A percentile compares a stretch with the other conserved stretches of the same genome.
Evolutionary conservation across 2,797 vertebrate genomes (phyloP).

Genomic region (Notolepis coatsorum): DNA sequence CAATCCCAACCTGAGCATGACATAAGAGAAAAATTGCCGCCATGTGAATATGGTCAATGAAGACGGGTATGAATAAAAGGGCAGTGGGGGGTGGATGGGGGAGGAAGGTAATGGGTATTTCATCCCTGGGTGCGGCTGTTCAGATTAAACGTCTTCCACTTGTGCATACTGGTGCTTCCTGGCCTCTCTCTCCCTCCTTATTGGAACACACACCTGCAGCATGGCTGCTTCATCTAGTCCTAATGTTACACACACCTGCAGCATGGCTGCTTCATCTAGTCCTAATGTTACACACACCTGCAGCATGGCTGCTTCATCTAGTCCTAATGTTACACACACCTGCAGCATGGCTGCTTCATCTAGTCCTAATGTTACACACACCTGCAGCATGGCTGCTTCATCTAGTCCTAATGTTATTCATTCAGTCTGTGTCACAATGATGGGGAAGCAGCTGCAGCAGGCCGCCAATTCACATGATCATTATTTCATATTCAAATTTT

Average conservation of each 20-base stretch:
- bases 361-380: constrained; percentile 42
- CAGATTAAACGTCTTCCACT: constrained; percentile 23
- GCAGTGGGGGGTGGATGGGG: not conserved
- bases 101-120: not conserved
- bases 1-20: too few species aligned
- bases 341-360: constrained; percentile 17
- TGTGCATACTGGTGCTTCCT: constrained; percentile 43
- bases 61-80: too few species aligned
- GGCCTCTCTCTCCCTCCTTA: constrained; percentile 2
- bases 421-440: constrained; percentile 35
- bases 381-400: constrained; percentile 9
- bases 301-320: constrained; percentile 8
- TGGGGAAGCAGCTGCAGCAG: constrained; percentile 24
- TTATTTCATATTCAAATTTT: constrained; percentile 12
- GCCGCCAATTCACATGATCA: constrained; percentile 38
- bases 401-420: constrained; percentile 47
- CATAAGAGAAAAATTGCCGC: too few species aligned
- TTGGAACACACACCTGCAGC: constrained; percentile 6
- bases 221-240: constrained; percentile 24
- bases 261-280: not conserved
- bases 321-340: constrained; percentile 5
- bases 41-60: too few species aligned
- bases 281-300: constrained; percentile 55
- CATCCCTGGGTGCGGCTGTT: not conserved
- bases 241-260: constrained; percentile 41